Percentiles rank a stretch among this genome's conserved stretches.
phyloP scores from a whole-genome alignment of 2,888 invertebrate species.

The Hecatera dysodea region DNA sequence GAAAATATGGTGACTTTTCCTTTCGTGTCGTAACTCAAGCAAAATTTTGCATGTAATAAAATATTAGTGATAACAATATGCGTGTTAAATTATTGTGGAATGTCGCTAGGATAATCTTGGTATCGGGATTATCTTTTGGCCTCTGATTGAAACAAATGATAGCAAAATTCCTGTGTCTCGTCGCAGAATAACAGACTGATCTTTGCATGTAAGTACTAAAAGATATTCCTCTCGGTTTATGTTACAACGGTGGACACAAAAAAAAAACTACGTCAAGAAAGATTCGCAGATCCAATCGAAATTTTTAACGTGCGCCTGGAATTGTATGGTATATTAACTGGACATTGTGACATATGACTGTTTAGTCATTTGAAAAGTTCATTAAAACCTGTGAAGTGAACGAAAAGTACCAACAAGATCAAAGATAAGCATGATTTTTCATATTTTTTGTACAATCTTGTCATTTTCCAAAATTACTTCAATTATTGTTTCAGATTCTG shows the following conservation, averaged over 20 bases:
- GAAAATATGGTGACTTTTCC: slow-evolving; percentile 66
- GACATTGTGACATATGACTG: background rate
- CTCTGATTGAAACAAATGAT: slow-evolving; percentile 68
- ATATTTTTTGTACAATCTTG: slow-evolving; percentile 55
- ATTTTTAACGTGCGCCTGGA: background rate
- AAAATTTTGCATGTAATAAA: slow-evolving; percentile 60
- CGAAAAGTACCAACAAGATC: slow-evolving; percentile 40
- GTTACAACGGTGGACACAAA: background rate
- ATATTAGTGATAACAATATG: slow-evolving; percentile 72
- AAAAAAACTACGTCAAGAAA: background rate
- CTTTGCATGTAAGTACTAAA: slow-evolving; percentile 58
- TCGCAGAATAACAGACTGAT: slow-evolving; percentile 37
- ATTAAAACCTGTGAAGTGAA: slow-evolving; percentile 29
- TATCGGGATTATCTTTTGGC: slow-evolving; percentile 82
- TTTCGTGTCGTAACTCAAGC: slow-evolving; percentile 44
- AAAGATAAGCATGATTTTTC: slow-evolving; percentile 66
- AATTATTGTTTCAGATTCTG: slow-evolving; percentile 76
- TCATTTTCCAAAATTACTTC: slow-evolving; percentile 76
- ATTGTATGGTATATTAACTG: background rate
- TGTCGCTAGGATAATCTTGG: slow-evolving; percentile 82
- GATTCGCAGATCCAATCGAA: background rate
- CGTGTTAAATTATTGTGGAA: slow-evolving; percentile 86
- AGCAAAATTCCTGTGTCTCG: slow-evolving; percentile 29
- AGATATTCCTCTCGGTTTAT: background rate
- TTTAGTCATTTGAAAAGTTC: slow-evolving; percentile 23